Conservation (phyloP, 2,113 vertebrate genomes). For the Pollachius pollachius region DNA sequence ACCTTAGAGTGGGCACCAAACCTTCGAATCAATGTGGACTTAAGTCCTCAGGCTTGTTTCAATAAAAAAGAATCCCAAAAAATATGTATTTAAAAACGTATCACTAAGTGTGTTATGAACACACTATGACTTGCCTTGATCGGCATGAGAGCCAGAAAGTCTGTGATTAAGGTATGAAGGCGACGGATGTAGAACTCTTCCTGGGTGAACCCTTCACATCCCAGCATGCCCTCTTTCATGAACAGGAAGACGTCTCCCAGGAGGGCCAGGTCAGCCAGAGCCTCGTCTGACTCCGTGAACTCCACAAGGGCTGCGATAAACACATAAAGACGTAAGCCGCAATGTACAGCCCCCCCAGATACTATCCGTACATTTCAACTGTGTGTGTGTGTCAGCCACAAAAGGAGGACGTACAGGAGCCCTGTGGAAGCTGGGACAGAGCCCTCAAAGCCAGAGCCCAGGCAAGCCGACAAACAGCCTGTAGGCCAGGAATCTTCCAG, state of each 20-base stretch:
- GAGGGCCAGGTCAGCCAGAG: slow-evolving; percentile 87
- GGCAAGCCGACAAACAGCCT: slow-evolving; percentile 88
- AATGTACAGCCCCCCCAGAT: not conserved
- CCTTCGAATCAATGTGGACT: not conserved
- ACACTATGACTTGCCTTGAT: slow-evolving; percentile 85
- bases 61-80: not conserved
- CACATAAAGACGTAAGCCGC: not conserved
- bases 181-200: slow-evolving; percentile 96
- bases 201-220: slow-evolving; percentile 84
- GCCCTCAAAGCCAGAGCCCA: slow-evolving; percentile 90
- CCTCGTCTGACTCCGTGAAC: slow-evolving; percentile 95
- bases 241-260: slow-evolving; percentile 91
- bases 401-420: slow-evolving; percentile 75
- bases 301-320: slow-evolving; percentile 82
- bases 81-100: not conserved
- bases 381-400: no score
- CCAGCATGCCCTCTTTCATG: slow-evolving; percentile 88
- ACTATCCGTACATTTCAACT: no score
- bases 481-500: slow-evolving; percentile 92
- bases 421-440: slow-evolving; percentile 91
- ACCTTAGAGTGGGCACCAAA: not conserved
- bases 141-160: slow-evolving; percentile 95
- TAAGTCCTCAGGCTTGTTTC: not conserved
- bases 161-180: slow-evolving; percentile 90
- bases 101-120: not conserved